phyloP scores from a whole-genome alignment of 64 coral and sea anemone species.

The Montipora efflorescens region DNA sequence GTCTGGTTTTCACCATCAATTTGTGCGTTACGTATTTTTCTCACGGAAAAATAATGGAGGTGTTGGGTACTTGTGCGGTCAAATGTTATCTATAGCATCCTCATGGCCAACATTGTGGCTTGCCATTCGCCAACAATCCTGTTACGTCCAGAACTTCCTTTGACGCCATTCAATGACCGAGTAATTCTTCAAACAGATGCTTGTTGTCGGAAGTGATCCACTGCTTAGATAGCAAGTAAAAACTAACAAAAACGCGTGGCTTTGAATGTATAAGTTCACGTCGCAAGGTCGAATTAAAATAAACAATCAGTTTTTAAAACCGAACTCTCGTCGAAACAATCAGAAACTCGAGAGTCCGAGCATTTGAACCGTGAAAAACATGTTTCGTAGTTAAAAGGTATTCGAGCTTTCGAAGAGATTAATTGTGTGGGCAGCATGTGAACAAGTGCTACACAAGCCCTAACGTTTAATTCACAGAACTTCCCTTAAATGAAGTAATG shows the following conservation, averaged over 20 bases:
- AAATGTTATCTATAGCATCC: slow-evolving; percentile 33
- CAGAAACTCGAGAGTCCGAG: not conserved
- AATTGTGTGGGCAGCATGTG: slow-evolving; percentile 8
- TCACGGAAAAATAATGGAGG: slow-evolving; percentile 27
- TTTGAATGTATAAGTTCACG: not conserved
- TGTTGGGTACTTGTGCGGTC: slow-evolving; percentile 21
- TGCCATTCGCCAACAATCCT: slow-evolving; percentile 33
- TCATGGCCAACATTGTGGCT: slow-evolving; percentile 17
- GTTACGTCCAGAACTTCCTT: slow-evolving; percentile 45
- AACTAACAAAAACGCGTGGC: slow-evolving; percentile 50
- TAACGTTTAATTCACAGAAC: too few species aligned
- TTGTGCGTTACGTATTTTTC: slow-evolving; percentile 1
- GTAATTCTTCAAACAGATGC: slow-evolving; percentile 39
- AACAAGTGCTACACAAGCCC: not conserved
- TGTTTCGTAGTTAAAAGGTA: not conserved
- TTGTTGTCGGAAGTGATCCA: slow-evolving; percentile 51
- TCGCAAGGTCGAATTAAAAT: not conserved
- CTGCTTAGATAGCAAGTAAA: slow-evolving; percentile 31
- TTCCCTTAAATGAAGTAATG: too few species aligned
- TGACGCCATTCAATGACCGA: slow-evolving; percentile 13
- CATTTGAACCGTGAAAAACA: not conserved
- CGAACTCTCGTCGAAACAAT: not conserved
- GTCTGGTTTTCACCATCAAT: slow-evolving; percentile 26
- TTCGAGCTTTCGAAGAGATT: not conserved
- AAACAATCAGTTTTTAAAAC: not conserved